phyloP scores from a whole-genome alignment of 2,797 vertebrate genomes.

The Anableps anableps region DNA sequence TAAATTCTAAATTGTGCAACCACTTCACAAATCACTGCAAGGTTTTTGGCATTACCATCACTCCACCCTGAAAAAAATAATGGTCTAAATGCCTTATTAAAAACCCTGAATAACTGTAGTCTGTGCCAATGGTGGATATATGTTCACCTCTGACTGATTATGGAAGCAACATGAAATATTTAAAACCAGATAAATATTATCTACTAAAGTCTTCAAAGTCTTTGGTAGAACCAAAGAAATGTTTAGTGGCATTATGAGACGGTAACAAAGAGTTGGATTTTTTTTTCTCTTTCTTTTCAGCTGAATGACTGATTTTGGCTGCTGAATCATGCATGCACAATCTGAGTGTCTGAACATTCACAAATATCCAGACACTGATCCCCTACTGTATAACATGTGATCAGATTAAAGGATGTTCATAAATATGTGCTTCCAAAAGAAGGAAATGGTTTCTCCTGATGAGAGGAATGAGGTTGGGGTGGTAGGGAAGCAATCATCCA shows the following conservation, averaged over 20 bases:
- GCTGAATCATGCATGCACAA: constrained; percentile 4
- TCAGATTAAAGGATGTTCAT: constrained; percentile 24
- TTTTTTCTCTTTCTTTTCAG: background rate
- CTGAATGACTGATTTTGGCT: background rate
- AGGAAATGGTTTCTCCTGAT: constrained; percentile 62
- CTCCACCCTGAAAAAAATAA: background rate
- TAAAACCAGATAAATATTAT: background rate
- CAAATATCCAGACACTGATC: background rate
- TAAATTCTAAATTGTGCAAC: background rate
- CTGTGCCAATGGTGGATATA: background rate
- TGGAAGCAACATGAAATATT: background rate
- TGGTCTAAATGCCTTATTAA: background rate
- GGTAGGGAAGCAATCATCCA: background rate
- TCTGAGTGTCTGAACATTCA: constrained; percentile 2
- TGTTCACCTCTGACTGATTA: background rate
- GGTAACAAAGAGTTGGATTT: background rate
- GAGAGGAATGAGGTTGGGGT: constrained; percentile 27
- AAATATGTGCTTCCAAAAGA: constrained; percentile 54
- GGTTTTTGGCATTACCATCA: background rate
- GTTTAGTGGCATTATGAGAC: background rate
- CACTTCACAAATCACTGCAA: background rate
- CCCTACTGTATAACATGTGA: constrained; percentile 10
- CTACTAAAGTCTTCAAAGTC: background rate
- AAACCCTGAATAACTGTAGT: background rate
- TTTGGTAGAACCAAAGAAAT: background rate